Conservation (phyloP, 2,797 vertebrate genomes). For the Fringilla coelebs region DNA sequence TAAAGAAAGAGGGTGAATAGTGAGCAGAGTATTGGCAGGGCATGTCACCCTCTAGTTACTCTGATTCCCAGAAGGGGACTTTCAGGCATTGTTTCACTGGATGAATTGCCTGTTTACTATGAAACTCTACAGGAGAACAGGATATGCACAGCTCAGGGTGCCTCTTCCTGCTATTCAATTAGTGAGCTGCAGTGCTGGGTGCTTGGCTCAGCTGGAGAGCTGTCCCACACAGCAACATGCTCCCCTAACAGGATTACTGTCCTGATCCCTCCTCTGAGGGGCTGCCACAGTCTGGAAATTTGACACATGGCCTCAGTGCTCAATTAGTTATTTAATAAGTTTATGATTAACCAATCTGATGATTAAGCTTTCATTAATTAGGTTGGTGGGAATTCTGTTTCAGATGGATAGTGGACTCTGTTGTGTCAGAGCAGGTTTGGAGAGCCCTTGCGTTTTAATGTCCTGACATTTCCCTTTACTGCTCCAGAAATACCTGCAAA, state of each 20-base stretch:
- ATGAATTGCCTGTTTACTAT: not conserved
- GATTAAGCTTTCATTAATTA: conserved; percentile 25
- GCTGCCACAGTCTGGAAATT: not conserved
- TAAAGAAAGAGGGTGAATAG: not conserved
- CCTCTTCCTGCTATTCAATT: conserved; percentile 29
- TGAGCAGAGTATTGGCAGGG: not conserved
- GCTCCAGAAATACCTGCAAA: not conserved
- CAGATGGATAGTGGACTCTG: not conserved
- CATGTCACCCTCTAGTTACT: not conserved
- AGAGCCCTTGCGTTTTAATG: accelerated
- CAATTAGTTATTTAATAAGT: conserved; percentile 16
- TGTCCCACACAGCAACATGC: not conserved
- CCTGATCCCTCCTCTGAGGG: not conserved
- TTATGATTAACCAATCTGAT: not conserved
- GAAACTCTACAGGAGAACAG: not conserved
- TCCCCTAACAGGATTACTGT: not conserved
- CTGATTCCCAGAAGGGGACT: not conserved
- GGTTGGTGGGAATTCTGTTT: not conserved
- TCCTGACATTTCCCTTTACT: not conserved
- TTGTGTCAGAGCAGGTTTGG: not conserved
- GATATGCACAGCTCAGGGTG: not conserved
- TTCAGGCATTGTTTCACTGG: not conserved
- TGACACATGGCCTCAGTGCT: not conserved
- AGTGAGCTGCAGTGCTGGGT: not conserved
- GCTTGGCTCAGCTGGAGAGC: not conserved